Evolutionary conservation across 1,140 invertebrate genomes (phyloP).

Genomic region (Meloidogyne floridensis): DNA sequence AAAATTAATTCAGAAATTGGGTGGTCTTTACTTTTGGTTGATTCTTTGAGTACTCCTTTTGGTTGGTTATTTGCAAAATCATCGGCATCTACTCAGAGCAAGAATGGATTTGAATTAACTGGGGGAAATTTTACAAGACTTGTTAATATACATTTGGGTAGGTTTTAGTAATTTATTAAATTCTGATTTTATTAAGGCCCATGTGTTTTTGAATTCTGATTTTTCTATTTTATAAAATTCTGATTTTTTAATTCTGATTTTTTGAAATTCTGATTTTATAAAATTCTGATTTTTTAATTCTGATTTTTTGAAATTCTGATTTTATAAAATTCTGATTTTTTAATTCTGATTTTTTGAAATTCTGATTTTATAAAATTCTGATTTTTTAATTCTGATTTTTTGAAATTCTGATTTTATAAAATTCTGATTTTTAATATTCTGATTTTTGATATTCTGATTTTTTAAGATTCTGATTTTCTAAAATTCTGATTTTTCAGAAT

Average conservation of each 20-base stretch:
- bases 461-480: background rate
- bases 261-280: background rate
- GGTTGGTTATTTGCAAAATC: constrained; percentile 85
- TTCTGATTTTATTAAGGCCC: background rate
- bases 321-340: background rate
- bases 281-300: too few species aligned
- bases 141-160: constrained; percentile 26
- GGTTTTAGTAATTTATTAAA: constrained; percentile 9
- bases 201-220: too few species aligned
- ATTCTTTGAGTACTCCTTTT: constrained; percentile 78
- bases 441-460: background rate
- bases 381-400: background rate
- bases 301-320: too few species aligned
- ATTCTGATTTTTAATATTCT: too few species aligned
- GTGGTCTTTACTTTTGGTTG: constrained; percentile 77
- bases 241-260: background rate
- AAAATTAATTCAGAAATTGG: constrained; percentile 77
- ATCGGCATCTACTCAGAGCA: background rate
- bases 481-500: background rate
- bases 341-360: background rate
- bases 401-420: background rate
- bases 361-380: background rate
- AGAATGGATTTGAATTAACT: constrained; percentile 51
- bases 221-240: background rate
- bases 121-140: constrained; percentile 33